Percentiles rank a stretch among this genome's conserved stretches.
Evolutionary conservation across 2,113 vertebrate genomes (phyloP).

Genomic region (Dasyornis broadbenti): DNA sequence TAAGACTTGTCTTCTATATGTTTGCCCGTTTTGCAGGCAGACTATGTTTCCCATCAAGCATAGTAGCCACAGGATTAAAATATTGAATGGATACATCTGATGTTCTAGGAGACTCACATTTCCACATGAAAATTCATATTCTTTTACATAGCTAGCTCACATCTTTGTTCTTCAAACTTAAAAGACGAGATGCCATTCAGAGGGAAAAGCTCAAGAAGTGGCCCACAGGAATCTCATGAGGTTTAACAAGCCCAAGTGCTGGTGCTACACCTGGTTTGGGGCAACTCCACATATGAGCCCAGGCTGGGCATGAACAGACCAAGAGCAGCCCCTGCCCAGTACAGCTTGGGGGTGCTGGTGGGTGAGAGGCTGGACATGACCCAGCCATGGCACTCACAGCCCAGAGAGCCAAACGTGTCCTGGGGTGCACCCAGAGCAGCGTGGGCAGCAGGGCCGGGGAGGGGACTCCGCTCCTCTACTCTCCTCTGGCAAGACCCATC

Average conservation of each 20-base stretch:
- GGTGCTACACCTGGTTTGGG: no score
- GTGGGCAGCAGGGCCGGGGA: neutral
- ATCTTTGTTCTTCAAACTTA: neutral
- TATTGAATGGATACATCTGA: neutral
- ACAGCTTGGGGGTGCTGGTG: neutral
- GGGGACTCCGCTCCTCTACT: neutral
- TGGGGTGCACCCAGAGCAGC: neutral
- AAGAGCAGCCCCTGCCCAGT: neutral
- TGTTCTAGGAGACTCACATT: neutral
- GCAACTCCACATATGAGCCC: rapidly evolving
- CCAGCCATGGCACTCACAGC: neutral
- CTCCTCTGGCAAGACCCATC: neutral
- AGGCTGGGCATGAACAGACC: neutral
- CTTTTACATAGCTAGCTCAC: neutral
- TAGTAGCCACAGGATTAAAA: neutral
- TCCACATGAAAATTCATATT: neutral
- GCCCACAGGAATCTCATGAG: rapidly evolving
- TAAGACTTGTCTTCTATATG: neutral
- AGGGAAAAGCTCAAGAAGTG: rapidly evolving
- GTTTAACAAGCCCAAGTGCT: no score
- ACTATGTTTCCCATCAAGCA: neutral
- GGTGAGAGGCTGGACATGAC: neutral
- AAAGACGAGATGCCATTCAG: neutral
- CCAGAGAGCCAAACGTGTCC: neutral
- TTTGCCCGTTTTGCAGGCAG: neutral